These are phyloP conservation scores for Dimorphilus gyrociliatus DNA, from an alignment of 2,888 invertebrate genomes.

Conservation along the genomic window DNA sequence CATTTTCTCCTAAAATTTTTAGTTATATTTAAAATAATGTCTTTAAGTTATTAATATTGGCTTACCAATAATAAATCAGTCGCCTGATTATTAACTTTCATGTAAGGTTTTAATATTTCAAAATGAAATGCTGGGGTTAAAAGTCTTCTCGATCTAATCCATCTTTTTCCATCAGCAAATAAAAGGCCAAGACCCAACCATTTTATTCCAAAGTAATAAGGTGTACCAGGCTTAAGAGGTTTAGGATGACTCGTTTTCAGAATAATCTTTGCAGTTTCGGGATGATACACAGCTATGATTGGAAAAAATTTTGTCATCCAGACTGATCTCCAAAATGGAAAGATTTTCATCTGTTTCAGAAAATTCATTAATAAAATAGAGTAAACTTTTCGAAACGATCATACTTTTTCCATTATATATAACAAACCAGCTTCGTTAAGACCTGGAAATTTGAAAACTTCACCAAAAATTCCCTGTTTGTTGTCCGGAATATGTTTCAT, in stretches of 20 bases:
- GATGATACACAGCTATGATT: no score
- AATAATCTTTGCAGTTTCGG: conserved; percentile 16
- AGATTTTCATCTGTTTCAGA: no score
- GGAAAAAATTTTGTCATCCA: no score
- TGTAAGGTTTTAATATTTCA: conserved; percentile 13
- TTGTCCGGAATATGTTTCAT: no score
- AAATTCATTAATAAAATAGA: no score
- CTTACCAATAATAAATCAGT: conserved; percentile 14
- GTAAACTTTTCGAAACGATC: no score
- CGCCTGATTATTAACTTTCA: conserved; percentile 11
- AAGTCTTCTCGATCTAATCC: conserved; percentile 13
- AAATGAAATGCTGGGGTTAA: conserved; percentile 16
- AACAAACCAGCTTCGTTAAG: no score
- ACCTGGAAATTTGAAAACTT: no score
- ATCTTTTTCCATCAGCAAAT: conserved; percentile 10
- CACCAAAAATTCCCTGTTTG: no score
- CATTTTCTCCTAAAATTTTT: conserved; percentile 12
- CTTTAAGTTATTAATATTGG: conserved; percentile 1
- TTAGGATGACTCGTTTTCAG: conserved; percentile 15
- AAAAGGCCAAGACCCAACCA: conserved; percentile 15
- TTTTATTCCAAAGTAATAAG: conserved; percentile 1
- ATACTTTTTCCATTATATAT: no score
- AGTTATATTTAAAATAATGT: neutral
- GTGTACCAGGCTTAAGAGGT: conserved; percentile 4
- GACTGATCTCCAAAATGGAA: no score